Conservation (phyloP, 2,113 vertebrate species). For the Lepisosteus osseus region DNA sequence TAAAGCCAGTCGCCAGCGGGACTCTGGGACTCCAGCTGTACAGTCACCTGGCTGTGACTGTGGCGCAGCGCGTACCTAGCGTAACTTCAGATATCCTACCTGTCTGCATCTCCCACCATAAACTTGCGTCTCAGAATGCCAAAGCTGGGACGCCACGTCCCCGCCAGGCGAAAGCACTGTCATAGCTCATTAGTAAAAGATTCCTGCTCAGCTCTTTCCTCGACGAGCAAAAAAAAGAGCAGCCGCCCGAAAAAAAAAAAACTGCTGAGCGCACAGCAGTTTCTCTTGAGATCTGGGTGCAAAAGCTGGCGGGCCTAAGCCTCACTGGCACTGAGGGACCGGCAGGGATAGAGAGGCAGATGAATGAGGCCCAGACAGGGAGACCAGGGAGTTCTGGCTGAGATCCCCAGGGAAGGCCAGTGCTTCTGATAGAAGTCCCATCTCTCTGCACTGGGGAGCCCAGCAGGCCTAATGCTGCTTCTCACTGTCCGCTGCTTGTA, state of each 20-base stretch:
- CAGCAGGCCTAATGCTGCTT: too few species aligned
- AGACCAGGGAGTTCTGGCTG: not conserved
- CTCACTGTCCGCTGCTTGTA: not conserved
- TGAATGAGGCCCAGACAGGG: not conserved
- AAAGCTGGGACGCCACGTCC: constrained; percentile 53
- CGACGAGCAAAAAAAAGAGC: constrained; percentile 43
- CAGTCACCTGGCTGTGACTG: constrained; percentile 42
- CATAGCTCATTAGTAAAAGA: constrained; percentile 70
- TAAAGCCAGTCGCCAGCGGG: constrained; percentile 62
- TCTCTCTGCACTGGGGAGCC: not conserved
- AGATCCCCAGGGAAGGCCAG: not conserved
- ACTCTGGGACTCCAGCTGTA: constrained; percentile 52
- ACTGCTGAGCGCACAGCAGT: constrained; percentile 52
- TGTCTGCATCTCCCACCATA: constrained; percentile 67
- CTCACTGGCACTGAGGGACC: constrained; percentile 17
- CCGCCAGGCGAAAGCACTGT: constrained; percentile 62
- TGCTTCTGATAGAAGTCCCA: not conserved
- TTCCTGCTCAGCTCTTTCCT: constrained; percentile 56
- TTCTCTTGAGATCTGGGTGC: constrained; percentile 38
- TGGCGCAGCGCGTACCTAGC: constrained; percentile 57
- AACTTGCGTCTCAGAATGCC: constrained; percentile 58
- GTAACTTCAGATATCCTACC: constrained; percentile 47
- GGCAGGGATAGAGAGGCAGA: constrained; percentile 12
- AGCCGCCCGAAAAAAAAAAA: constrained; percentile 22
- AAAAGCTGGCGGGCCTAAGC: constrained; percentile 31